phyloP scores from a whole-genome alignment of 2,888 invertebrate species.

The Thereva unica region DNA sequence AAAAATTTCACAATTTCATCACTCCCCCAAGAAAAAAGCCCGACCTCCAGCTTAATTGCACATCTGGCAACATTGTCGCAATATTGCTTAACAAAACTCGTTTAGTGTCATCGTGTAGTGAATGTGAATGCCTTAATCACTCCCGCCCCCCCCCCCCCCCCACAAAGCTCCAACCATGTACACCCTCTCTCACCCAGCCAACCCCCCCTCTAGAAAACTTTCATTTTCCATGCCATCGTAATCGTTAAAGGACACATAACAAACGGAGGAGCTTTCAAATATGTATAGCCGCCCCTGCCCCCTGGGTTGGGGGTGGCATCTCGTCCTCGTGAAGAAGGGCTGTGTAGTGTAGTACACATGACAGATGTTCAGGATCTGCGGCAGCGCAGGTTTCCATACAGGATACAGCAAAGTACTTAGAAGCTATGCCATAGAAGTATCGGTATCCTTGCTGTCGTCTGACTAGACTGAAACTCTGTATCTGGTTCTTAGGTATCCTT shows the following conservation, averaged over 20 bases:
- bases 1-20: background rate
- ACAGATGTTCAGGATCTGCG: slow-evolving; percentile 21
- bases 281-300: background rate
- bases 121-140: slow-evolving; percentile 33
- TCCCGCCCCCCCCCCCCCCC: slow-evolving; percentile 6
- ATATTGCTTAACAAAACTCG: slow-evolving; percentile 32
- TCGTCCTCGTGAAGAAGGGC: background rate
- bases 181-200: slow-evolving; percentile 10
- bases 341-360: background rate
- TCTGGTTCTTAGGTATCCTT: no score
- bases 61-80: slow-evolving; percentile 22
- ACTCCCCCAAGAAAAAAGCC: background rate
- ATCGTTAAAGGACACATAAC: background rate
- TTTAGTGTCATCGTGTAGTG: slow-evolving; percentile 32
- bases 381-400: slow-evolving; percentile 2
- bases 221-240: slow-evolving; percentile 25
- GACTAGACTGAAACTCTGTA: no score
- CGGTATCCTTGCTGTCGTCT: no score
- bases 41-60: background rate
- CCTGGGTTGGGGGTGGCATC: background rate
- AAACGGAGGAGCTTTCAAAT: slow-evolving; percentile 12
- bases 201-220: slow-evolving; percentile 17
- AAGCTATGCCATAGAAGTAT: no score
- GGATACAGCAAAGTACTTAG: no score
- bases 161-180: slow-evolving; percentile 16